Conservation (phyloP, 2,113 vertebrate genomes). For the Sphyrna mokarran region DNA sequence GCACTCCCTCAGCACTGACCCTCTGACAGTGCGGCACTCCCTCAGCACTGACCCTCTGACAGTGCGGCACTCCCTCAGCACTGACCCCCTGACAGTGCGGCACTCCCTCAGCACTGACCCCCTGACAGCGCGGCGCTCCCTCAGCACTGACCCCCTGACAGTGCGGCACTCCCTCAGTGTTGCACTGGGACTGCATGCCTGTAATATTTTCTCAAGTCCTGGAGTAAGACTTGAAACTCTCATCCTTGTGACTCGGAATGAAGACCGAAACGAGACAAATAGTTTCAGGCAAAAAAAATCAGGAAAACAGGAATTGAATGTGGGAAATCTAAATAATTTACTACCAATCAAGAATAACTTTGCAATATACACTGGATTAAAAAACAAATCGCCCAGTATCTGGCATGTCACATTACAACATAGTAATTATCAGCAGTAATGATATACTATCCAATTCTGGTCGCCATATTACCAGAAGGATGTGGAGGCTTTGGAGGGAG, state of each 20-base stretch:
- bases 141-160: no score
- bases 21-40: no score
- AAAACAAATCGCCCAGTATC: not conserved
- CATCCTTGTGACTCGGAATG: not conserved
- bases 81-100: no score
- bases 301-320: not conserved
- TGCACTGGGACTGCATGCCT: not conserved
- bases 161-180: not conserved
- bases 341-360: not conserved
- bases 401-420: not conserved
- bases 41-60: not conserved
- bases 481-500: no score
- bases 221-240: not conserved
- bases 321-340: not conserved
- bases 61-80: not conserved
- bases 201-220: not conserved
- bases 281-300: not conserved
- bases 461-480: no score
- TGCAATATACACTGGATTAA: not conserved
- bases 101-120: no score
- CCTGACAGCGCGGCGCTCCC: no score
- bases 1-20: no score
- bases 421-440: not conserved
- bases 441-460: no score
- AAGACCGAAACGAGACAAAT: not conserved